Evolutionary conservation across 2,113 vertebrate species (phyloP).

Genomic region (Verasper variegatus): DNA sequence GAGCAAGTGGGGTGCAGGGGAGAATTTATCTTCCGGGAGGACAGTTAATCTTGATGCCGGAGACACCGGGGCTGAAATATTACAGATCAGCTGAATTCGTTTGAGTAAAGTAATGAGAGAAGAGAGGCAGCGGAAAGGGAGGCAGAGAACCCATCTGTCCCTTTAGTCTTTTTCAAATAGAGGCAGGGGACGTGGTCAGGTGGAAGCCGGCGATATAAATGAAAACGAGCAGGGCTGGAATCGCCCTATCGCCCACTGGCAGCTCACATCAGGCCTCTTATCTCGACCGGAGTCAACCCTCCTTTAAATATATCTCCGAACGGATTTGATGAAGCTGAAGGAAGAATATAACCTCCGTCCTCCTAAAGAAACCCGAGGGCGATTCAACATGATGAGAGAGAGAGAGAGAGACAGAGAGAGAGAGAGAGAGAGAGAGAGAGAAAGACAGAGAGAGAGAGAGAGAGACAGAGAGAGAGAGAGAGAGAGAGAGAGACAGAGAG

Average conservation of each 20-base stretch:
- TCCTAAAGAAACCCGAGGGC: slow-evolving; percentile 24
- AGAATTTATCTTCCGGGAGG: slow-evolving; percentile 29
- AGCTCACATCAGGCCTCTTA: slow-evolving; percentile 58
- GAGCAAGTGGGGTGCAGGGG: slow-evolving; percentile 28
- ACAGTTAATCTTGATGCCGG: slow-evolving; percentile 53
- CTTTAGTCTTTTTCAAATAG: slow-evolving; percentile 54
- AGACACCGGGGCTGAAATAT: slow-evolving; percentile 62
- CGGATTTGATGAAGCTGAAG: slow-evolving; percentile 61
- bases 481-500: slow-evolving; percentile 10
- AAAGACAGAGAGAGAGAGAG: not conserved
- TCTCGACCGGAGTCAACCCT: slow-evolving; percentile 35
- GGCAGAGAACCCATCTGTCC: slow-evolving; percentile 25
- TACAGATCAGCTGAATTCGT: slow-evolving; percentile 59
- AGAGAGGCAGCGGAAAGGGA: slow-evolving; percentile 12
- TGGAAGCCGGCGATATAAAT: slow-evolving; percentile 52
- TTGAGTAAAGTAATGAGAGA: slow-evolving; percentile 49
- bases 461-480: not conserved
- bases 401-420: not conserved
- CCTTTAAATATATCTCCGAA: slow-evolving; percentile 57
- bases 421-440: not conserved
- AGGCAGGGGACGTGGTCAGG: slow-evolving; percentile 38
- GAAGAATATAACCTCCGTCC: slow-evolving; percentile 22
- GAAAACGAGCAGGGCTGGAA: slow-evolving; percentile 38
- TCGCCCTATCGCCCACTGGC: slow-evolving; percentile 49
- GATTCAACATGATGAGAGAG: slow-evolving; percentile 3